Conservation (phyloP, 2,113 vertebrate species). For the Takifugu bimaculatus region DNA sequence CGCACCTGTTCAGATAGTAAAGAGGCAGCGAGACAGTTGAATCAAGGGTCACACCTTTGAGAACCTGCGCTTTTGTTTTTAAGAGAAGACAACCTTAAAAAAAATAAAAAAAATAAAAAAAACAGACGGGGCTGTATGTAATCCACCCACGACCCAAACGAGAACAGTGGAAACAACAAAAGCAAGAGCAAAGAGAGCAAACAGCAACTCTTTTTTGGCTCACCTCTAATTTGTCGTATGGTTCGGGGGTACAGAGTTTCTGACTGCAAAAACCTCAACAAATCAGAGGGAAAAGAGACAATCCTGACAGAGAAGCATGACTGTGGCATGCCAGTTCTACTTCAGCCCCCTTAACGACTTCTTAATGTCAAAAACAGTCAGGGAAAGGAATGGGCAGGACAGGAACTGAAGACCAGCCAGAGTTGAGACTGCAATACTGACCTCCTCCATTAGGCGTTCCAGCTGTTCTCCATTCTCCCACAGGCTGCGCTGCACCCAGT, state of each 20-base stretch:
- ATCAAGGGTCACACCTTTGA: conserved; percentile 76
- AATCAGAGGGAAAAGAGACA: conserved; percentile 76
- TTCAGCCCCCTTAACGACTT: conserved; percentile 57
- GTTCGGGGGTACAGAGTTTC: conserved; percentile 89
- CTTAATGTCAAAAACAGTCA: conserved; percentile 61
- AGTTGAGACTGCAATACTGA: conserved; percentile 75
- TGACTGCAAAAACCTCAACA: conserved; percentile 79
- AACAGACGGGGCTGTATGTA: conserved; percentile 46
- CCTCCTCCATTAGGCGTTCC: conserved; percentile 97
- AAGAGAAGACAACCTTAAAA: conserved; percentile 51
- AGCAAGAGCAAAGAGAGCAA: conserved; percentile 78
- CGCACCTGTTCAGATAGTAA: conserved; percentile 76
- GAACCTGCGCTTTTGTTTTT: conserved; percentile 67
- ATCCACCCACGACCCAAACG: conserved; percentile 63
- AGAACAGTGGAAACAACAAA: conserved; percentile 57
- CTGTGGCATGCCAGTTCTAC: conserved; percentile 60
- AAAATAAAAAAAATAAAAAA: not conserved
- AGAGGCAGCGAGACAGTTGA: conserved; percentile 73
- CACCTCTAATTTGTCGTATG: conserved; percentile 87
- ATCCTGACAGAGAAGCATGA: conserved; percentile 67
- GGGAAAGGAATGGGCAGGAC: conserved; percentile 32
- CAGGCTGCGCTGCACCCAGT: conserved; percentile 97
- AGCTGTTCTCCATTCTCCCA: conserved; percentile 96
- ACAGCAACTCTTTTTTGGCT: conserved; percentile 86
- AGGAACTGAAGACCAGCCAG: conserved; percentile 11